These are phyloP conservation scores for Zele albiditarsus DNA, from an alignment of 2,888 invertebrate species.

Conservation along the genomic window DNA sequence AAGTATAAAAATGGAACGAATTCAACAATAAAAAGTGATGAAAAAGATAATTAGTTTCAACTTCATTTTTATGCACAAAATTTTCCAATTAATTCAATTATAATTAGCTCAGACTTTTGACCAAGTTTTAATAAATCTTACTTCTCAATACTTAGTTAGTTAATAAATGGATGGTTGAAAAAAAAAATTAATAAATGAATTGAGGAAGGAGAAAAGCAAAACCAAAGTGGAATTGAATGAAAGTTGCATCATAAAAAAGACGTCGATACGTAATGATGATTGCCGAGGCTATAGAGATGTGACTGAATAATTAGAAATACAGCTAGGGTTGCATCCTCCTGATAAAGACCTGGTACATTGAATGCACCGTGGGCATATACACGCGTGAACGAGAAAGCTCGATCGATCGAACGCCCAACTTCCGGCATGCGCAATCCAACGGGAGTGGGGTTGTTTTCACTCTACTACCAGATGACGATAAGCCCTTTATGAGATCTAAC, in stretches of 20 bases:
- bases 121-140: not conserved
- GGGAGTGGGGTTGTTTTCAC: not conserved
- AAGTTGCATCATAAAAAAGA: not conserved
- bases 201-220: not conserved
- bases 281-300: not conserved
- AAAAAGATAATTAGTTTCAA: not conserved
- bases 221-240: too few species aligned
- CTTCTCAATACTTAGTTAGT: not conserved
- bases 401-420: slow-evolving; percentile 58
- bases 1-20: not conserved
- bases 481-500: not conserved
- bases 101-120: not conserved
- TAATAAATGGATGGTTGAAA: not conserved
- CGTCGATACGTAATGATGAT: not conserved
- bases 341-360: not conserved
- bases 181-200: not conserved
- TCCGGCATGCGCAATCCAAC: slow-evolving; percentile 57
- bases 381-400: slow-evolving; percentile 51
- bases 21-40: not conserved
- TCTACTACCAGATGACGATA: slow-evolving; percentile 15
- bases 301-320: not conserved
- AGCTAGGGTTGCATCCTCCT: not conserved
- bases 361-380: slow-evolving; percentile 2
- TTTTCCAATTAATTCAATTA: not conserved
- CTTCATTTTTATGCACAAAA: not conserved